Evolutionary conservation across 2,888 invertebrate species (phyloP).

Genomic region (Synanthedon myopaeformis): DNA sequence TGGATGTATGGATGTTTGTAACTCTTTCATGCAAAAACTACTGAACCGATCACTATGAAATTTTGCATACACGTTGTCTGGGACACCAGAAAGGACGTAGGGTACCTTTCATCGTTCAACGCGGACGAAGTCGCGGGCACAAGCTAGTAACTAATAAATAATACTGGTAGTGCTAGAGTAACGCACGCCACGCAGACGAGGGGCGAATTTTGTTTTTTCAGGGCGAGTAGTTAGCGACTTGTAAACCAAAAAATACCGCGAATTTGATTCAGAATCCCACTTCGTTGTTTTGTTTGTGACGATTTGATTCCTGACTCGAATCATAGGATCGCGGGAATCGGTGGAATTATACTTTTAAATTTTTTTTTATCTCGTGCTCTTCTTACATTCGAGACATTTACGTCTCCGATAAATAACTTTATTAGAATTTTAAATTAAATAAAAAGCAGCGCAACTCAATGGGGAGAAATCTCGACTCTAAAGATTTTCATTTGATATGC

Average conservation of each 20-base stretch:
- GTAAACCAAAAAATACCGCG: constrained; percentile 7
- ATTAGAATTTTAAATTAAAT: too few species aligned
- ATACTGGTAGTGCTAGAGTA: neutral
- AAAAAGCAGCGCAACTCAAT: too few species aligned
- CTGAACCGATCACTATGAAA: too few species aligned
- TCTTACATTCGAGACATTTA: neutral
- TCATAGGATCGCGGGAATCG: neutral
- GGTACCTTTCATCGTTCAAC: too few species aligned
- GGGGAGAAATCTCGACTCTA: too few species aligned
- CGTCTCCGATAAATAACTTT: neutral
- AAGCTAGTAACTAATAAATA: too few species aligned
- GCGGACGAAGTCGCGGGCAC: too few species aligned
- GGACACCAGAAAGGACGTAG: too few species aligned
- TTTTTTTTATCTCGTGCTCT: neutral
- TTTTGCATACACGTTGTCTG: too few species aligned
- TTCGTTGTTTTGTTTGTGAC: neutral
- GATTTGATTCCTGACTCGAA: neutral
- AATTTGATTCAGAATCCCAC: constrained; percentile 6
- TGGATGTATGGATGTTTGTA: too few species aligned
- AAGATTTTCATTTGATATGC: too few species aligned
- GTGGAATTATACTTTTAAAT: neutral
- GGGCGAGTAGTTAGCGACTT: constrained; percentile 4
- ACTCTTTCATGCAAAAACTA: too few species aligned
- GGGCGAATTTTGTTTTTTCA: constrained; percentile 6
- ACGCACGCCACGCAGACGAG: neutral